These are phyloP conservation scores for Hypsopygia costalis DNA, from an alignment of 2,888 invertebrate species.

Conservation along the genomic window DNA sequence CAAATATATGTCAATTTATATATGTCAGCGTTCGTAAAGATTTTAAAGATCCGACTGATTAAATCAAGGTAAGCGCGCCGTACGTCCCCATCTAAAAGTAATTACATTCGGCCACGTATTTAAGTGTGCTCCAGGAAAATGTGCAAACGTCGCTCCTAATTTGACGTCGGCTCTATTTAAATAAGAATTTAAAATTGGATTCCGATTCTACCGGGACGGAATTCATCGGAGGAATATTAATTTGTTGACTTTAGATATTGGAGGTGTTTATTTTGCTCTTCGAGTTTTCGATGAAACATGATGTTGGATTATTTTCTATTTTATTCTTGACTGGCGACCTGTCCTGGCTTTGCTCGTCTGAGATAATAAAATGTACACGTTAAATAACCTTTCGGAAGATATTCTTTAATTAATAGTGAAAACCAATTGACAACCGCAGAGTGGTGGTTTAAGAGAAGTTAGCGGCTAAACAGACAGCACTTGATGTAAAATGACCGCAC, in stretches of 20 bases:
- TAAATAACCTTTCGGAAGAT: no score
- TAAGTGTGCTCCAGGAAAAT: slow-evolving; percentile 45
- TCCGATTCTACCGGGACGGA: slow-evolving; percentile 36
- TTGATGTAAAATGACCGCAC: no score
- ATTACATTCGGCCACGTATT: slow-evolving; percentile 65
- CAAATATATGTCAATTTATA: no score
- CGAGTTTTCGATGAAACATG: slow-evolving; percentile 1
- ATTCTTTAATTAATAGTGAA: no score
- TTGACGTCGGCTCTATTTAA: slow-evolving; percentile 45
- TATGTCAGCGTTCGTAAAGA: no score
- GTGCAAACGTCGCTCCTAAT: slow-evolving; percentile 56
- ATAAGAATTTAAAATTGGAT: slow-evolving; percentile 66
- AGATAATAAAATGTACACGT: no score
- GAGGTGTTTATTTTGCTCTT: slow-evolving; percentile 11
- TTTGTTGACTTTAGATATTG: slow-evolving; percentile 30
- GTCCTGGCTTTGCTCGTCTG: no score
- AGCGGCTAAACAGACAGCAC: no score
- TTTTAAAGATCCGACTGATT: slow-evolving; percentile 39
- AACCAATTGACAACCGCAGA: no score
- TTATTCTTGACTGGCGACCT: no score
- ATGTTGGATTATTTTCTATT: background rate
- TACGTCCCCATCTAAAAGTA: slow-evolving; percentile 41
- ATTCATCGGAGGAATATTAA: slow-evolving; percentile 29
- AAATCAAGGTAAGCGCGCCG: slow-evolving; percentile 44
- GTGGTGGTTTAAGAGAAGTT: no score